A percentile compares a stretch with the other conserved stretches of the same genome.
Evolutionary conservation across 2,113 vertebrate genomes (phyloP).

Genomic region (Calyptomena viridis): DNA sequence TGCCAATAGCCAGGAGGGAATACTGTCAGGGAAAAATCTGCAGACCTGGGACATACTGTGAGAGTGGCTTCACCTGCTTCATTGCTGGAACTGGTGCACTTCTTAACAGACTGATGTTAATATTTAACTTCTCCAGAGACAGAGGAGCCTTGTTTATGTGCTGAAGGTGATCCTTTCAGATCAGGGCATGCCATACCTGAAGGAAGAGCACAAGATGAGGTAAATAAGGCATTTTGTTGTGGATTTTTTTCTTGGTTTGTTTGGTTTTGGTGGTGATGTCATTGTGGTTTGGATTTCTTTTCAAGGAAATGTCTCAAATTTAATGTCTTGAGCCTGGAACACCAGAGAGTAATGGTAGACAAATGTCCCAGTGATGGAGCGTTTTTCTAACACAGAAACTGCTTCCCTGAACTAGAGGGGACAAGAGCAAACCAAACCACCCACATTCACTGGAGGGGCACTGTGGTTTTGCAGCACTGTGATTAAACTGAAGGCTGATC

Average conservation of each 20-base stretch:
- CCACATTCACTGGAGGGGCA: background rate
- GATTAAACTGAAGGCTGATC: background rate
- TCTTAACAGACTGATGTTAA: fast-evolving
- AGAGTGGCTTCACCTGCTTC: background rate
- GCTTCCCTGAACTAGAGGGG: background rate
- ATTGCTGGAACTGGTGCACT: background rate
- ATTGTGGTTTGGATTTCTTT: background rate
- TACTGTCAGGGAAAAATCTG: no score
- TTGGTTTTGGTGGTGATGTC: background rate
- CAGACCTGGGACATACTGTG: background rate
- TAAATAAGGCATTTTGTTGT: background rate
- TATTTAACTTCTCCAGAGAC: background rate
- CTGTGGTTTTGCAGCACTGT: background rate
- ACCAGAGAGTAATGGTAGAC: fast-evolving
- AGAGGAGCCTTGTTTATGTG: background rate
- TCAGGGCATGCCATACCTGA: background rate
- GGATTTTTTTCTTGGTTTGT: background rate
- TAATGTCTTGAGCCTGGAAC: background rate
- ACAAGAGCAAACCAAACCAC: background rate
- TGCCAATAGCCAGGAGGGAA: background rate
- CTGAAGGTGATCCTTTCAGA: background rate
- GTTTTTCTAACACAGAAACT: background rate
- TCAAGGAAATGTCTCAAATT: background rate
- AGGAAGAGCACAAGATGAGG: background rate
- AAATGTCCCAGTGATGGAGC: background rate